phyloP scores from a whole-genome alignment of 2,888 invertebrate genomes.

The Bombylius discolor region DNA sequence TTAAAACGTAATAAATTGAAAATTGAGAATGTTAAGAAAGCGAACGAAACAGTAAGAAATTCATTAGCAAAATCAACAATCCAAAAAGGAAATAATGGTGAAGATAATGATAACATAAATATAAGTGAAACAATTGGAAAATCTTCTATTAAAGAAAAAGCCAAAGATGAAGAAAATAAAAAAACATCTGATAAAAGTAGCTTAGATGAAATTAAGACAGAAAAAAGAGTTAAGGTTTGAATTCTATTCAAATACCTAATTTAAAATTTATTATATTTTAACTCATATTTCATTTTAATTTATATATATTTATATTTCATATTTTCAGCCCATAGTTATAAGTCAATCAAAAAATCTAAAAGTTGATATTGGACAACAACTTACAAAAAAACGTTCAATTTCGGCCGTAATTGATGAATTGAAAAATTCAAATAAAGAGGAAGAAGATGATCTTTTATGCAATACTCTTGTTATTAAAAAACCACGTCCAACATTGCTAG shows the following conservation, averaged over 20 bases:
- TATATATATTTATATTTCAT: neutral
- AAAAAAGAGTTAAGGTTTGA: conserved; percentile 26
- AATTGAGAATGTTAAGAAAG: neutral
- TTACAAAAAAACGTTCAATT: conserved; percentile 21
- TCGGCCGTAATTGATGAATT: conserved; percentile 9
- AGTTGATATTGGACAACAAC: conserved; percentile 5
- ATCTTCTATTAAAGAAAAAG: neutral
- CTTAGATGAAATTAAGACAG: neutral
- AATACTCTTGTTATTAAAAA: conserved; percentile 19
- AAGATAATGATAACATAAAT: no score
- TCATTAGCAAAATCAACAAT: no score
- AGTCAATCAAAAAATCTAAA: conserved; percentile 25
- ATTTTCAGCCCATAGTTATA: conserved; percentile 26
- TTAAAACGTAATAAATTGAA: neutral
- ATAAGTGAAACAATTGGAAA: neutral
- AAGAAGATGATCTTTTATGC: conserved; percentile 13
- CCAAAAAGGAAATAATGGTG: no score
- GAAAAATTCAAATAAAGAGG: conserved; percentile 2
- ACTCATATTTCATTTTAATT: no score
- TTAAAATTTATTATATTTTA: neutral
- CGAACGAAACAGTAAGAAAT: neutral
- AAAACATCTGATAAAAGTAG: neutral
- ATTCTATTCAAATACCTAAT: neutral
- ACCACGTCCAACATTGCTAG: conserved; percentile 25
- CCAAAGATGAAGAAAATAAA: neutral